Conservation (phyloP, 2,888 invertebrate species). For the Macaria liturata region DNA sequence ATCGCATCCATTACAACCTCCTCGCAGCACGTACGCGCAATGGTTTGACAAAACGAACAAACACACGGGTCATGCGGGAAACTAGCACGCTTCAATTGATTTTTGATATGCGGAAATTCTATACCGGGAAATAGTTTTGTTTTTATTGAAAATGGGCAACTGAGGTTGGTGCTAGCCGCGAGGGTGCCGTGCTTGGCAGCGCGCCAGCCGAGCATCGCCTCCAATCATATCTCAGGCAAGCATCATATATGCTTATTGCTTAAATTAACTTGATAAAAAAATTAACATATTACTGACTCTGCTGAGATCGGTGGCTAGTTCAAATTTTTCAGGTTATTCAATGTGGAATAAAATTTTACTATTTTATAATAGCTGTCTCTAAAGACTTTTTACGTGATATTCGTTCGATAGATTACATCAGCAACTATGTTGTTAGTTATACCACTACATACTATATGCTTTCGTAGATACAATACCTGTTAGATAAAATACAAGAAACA, state of each 20-base stretch:
- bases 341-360: no score
- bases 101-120: constrained; percentile 22
- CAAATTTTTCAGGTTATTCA: no score
- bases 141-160: constrained; percentile 13
- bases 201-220: constrained; percentile 30
- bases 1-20: constrained; percentile 28
- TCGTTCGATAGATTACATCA: no score
- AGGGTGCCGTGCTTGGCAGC: constrained; percentile 23
- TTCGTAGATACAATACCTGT: no score
- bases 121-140: constrained; percentile 13
- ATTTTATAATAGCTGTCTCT: no score
- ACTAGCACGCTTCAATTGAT: constrained; percentile 22
- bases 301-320: no score
- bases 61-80: constrained; percentile 16
- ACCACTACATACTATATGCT: no score
- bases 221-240: constrained; percentile 24
- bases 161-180: constrained; percentile 6
- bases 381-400: no score
- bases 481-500: no score
- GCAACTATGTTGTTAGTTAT: no score
- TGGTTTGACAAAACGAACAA: constrained; percentile 28
- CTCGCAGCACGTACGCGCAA: constrained; percentile 26
- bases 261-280: constrained; percentile 21
- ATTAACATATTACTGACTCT: no score
- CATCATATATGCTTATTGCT: constrained; percentile 27